Evolutionary conservation across 2,113 vertebrate genomes (phyloP).

Genomic region (Hippolais icterina): DNA sequence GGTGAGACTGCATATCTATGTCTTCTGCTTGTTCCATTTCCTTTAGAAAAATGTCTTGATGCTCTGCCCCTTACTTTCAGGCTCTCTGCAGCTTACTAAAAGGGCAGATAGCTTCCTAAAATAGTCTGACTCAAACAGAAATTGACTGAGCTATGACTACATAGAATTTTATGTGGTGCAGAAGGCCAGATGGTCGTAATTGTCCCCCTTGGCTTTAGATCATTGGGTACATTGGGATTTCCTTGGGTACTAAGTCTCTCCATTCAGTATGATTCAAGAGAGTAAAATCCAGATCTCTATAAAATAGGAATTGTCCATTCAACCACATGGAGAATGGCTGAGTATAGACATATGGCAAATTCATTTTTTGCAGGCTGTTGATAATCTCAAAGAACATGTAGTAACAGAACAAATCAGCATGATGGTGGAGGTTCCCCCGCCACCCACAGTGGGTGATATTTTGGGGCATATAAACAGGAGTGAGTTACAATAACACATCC

Average conservation of each 20-base stretch:
- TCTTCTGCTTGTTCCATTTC: background rate
- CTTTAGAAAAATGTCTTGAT: background rate
- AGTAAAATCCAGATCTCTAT: background rate
- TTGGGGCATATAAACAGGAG: conserved; percentile 45
- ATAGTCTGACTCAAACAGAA: background rate
- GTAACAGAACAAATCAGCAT: conserved; percentile 58
- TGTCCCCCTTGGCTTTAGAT: background rate
- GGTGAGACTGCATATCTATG: background rate
- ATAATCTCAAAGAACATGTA: conserved; percentile 65
- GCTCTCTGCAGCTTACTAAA: background rate
- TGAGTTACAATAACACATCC: conserved; percentile 42
- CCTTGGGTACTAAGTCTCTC: background rate
- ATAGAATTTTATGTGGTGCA: background rate
- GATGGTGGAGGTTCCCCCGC: conserved; percentile 46
- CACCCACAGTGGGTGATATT: conserved; percentile 50
- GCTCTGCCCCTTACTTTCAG: background rate
- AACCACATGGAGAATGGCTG: conserved; percentile 8
- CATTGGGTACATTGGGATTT: background rate
- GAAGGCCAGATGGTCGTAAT: background rate
- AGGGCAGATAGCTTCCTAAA: background rate
- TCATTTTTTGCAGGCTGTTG: conserved; percentile 27
- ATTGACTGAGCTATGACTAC: background rate
- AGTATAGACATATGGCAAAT: conserved; percentile 55
- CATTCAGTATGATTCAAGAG: conserved; percentile 10
- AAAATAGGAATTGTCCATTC: conserved; percentile 14